Evolutionary conservation across 2,797 vertebrate genomes (phyloP).

Genomic region (Silurus lanzhouensis): DNA sequence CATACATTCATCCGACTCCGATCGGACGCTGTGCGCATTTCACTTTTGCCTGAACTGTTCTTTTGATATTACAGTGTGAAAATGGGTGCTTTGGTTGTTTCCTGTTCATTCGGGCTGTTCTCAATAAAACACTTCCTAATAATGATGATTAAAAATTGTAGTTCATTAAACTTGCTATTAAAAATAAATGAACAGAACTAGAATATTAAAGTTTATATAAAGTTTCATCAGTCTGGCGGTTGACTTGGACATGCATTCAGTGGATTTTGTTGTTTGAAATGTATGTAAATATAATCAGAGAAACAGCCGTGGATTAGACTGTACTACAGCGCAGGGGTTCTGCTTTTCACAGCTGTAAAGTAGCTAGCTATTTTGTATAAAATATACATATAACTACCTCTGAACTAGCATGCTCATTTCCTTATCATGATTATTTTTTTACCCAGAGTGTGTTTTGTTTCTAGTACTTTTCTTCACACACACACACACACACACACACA

Average conservation of each 20-base stretch:
- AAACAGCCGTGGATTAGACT: conserved; percentile 19
- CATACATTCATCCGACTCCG: neutral
- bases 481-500: neutral
- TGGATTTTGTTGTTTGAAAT: conserved; percentile 40
- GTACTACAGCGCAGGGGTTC: conserved; percentile 23
- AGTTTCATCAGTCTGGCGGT: neutral
- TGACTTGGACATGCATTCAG: neutral
- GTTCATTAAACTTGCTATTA: neutral
- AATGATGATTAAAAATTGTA: neutral
- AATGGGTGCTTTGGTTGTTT: neutral
- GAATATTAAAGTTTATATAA: neutral
- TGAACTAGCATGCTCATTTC: conserved; percentile 79
- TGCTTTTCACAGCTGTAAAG: conserved; percentile 57
- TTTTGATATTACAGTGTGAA: conserved; percentile 7
- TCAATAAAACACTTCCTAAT: neutral
- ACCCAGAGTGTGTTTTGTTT: conserved; percentile 70
- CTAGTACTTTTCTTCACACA: conserved; percentile 63
- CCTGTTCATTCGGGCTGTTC: neutral
- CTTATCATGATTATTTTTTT: conserved; percentile 60
- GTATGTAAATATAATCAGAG: conserved; percentile 63
- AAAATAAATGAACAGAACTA: neutral
- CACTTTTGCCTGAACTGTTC: neutral
- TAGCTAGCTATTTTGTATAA: conserved; percentile 75
- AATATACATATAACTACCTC: conserved; percentile 86
- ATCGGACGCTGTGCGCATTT: neutral